phyloP scores from a whole-genome alignment of 2,797 vertebrate genomes.

The Acanthurus leucopareius region DNA sequence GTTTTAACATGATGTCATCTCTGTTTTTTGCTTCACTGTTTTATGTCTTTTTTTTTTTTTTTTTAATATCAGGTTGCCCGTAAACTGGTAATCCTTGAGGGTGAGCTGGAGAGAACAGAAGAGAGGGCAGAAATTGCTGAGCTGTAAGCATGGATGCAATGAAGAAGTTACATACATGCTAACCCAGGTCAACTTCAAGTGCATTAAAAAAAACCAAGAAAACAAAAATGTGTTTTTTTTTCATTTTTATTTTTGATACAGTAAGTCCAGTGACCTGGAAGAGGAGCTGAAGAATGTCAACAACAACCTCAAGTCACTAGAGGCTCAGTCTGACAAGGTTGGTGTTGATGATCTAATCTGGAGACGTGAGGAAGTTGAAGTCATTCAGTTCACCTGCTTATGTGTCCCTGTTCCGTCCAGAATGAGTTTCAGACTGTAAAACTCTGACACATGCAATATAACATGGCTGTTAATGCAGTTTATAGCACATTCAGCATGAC shows the following conservation, averaged over 20 bases:
- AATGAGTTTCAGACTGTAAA: not conserved
- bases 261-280: constrained; percentile 95
- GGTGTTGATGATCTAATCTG: constrained; percentile 4
- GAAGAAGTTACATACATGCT: not conserved
- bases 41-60: not conserved
- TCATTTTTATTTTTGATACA: constrained; percentile 58
- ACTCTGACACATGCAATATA: not conserved
- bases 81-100: constrained; percentile 96
- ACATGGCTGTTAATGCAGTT: too few species aligned
- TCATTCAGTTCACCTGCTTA: not conserved
- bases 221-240: too few species aligned
- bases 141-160: constrained; percentile 86
- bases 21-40: not conserved
- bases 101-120: constrained; percentile 95
- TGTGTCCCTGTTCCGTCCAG: not conserved
- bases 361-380: not conserved
- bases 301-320: constrained; percentile 97
- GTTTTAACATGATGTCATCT: not conserved
- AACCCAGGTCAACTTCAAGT: not conserved
- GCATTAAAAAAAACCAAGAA: not conserved
- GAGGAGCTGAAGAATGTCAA: constrained; percentile 98
- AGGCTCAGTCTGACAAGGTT: constrained; percentile 97
- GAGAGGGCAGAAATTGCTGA: constrained; percentile 96
- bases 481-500: too few species aligned
- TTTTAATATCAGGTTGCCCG: constrained; percentile 90